These are phyloP conservation scores for Dermochelys coriacea DNA, from an alignment of 2,797 vertebrate genomes.

Conservation along the genomic window DNA sequence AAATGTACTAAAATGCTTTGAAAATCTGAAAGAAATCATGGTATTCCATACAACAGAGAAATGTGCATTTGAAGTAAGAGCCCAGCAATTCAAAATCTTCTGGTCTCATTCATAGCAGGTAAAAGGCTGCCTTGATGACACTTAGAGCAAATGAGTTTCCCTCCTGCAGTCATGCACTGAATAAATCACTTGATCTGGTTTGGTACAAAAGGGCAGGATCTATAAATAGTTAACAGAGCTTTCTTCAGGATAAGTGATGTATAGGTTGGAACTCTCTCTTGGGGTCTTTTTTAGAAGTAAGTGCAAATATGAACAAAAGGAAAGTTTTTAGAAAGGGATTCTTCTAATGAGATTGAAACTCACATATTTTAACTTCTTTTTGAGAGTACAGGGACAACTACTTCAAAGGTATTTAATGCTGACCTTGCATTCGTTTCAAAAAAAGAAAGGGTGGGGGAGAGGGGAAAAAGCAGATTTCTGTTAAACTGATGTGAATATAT, in stretches of 20 bases:
- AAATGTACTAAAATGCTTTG: conserved; percentile 61
- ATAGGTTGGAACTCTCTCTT: conserved; percentile 69
- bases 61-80: conserved; percentile 69
- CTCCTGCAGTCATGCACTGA: conserved; percentile 70
- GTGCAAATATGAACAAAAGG: conserved; percentile 73
- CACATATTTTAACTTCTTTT: conserved; percentile 66
- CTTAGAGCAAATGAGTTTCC: conserved; percentile 74
- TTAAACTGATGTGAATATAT: conserved; percentile 39
- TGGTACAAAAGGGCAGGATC: conserved; percentile 68
- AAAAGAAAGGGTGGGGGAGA: background rate
- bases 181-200: conserved; percentile 73
- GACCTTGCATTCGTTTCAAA: conserved; percentile 44
- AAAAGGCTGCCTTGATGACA: conserved; percentile 74
- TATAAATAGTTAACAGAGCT: conserved; percentile 77
- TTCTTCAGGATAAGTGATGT: conserved; percentile 68
- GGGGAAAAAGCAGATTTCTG: background rate
- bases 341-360: conserved; percentile 74
- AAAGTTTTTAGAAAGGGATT: conserved; percentile 62
- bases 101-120: conserved; percentile 69
- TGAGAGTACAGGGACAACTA: conserved; percentile 63
- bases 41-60: conserved; percentile 54
- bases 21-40: conserved; percentile 66
- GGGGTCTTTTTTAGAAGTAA: conserved; percentile 73
- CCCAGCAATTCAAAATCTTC: conserved; percentile 60
- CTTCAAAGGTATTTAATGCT: conserved; percentile 67